These are phyloP conservation scores for Centropyge bicolor DNA, from an alignment of 2,797 vertebrate species.

Conservation along the genomic window DNA sequence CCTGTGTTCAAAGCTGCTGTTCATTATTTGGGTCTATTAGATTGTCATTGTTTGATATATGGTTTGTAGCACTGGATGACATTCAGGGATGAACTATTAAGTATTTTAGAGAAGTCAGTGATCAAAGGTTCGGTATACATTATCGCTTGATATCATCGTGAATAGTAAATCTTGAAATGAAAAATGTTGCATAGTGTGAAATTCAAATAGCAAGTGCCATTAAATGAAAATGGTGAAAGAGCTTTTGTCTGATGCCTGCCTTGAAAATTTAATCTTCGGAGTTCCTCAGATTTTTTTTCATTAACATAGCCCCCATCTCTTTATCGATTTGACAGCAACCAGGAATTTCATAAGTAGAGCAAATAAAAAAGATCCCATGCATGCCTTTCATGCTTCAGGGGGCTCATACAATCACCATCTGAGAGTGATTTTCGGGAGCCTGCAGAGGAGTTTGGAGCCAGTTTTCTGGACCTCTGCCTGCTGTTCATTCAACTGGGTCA, in stretches of 20 bases:
- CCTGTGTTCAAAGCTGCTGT: constrained; percentile 26
- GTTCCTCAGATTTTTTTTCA: constrained; percentile 23
- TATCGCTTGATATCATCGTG: constrained; percentile 27
- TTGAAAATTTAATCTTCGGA: constrained; percentile 40
- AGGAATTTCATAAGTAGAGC: constrained; percentile 66
- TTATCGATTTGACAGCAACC: constrained; percentile 59
- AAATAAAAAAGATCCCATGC: constrained; percentile 67
- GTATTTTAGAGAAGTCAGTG: constrained; percentile 15
- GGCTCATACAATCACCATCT: constrained; percentile 59
- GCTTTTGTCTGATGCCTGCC: constrained; percentile 44
- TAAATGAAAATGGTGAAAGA: constrained; percentile 23
- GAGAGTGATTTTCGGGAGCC: constrained; percentile 59
- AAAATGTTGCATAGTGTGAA: constrained; percentile 26
- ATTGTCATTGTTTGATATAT: constrained; percentile 45
- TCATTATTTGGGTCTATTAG: constrained; percentile 36
- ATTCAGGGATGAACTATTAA: constrained; percentile 42
- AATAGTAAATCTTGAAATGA: constrained; percentile 28
- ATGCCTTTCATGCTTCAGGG: constrained; percentile 67
- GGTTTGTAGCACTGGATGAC: constrained; percentile 42
- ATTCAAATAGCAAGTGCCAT: constrained; percentile 35
- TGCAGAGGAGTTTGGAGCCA: constrained; percentile 61
- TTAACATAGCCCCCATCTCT: constrained; percentile 41
- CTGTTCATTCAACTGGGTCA: constrained; percentile 80
- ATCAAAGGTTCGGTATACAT: constrained; percentile 13
- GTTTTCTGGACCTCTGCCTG: constrained; percentile 74